A percentile compares a stretch with the other conserved stretches of the same genome.
phyloP scores from a whole-genome alignment of 2,797 vertebrate genomes.

The Falco berigora region DNA sequence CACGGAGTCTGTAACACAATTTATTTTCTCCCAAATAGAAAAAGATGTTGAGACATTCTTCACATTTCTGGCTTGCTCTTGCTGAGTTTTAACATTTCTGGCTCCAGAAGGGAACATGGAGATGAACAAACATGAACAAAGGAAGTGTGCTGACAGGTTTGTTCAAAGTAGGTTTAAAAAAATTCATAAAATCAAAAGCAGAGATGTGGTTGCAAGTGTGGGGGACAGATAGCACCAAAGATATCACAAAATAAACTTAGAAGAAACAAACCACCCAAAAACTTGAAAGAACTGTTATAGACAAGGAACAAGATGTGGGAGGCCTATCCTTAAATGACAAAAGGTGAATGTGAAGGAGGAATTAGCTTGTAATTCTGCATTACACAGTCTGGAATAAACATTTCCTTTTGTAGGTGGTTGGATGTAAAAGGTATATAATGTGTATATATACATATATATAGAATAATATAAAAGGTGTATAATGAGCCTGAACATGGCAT shows the following conservation, averaged over 20 bases:
- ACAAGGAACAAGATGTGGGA: not conserved
- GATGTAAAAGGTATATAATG: not conserved
- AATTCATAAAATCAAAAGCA: not conserved
- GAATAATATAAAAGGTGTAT: not conserved
- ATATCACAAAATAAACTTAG: not conserved
- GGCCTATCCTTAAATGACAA: not conserved
- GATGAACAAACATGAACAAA: not conserved
- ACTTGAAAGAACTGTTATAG: not conserved
- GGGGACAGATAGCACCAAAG: not conserved
- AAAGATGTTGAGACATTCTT: not conserved
- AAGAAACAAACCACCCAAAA: not conserved
- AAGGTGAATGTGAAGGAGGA: not conserved
- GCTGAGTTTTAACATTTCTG: not conserved
- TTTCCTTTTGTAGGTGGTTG: not conserved
- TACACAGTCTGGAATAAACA: not conserved
- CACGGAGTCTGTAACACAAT: not conserved
- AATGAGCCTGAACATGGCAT: not conserved
- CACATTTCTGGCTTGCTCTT: not conserved
- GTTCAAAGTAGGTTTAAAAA: not conserved
- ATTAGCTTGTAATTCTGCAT: not conserved
- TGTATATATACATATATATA: no score
- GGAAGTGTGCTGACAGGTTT: not conserved
- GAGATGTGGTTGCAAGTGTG: not conserved
- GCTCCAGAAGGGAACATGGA: not conserved
- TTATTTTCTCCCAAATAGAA: not conserved